A percentile compares a stretch with the other conserved stretches of the same genome.
These are phyloP conservation scores for Entomobrya proxima DNA, from an alignment of 2,888 invertebrate genomes.

Conservation along the genomic window DNA sequence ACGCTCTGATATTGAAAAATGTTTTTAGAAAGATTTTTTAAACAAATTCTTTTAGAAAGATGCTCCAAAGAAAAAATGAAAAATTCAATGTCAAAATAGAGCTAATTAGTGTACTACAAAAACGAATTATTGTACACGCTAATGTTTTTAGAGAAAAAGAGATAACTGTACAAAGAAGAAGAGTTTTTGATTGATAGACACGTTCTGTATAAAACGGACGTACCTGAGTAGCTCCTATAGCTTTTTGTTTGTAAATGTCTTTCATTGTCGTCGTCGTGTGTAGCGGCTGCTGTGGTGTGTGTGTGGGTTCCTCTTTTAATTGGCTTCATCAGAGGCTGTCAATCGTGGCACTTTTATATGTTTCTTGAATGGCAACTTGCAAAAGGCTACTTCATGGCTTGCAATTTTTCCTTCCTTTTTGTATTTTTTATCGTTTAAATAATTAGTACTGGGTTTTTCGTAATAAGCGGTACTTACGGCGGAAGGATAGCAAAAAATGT, in stretches of 20 bases:
- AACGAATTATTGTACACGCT: background rate
- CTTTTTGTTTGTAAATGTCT: conserved; percentile 20
- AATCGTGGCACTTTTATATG: conserved; percentile 24
- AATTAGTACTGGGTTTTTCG: conserved; percentile 42
- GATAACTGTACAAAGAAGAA: background rate
- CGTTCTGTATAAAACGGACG: conserved; percentile 17
- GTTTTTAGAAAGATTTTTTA: background rate
- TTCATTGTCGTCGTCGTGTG: background rate
- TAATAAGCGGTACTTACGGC: conserved; percentile 49
- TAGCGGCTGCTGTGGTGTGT: background rate
- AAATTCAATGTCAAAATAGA: background rate
- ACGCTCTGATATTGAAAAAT: background rate
- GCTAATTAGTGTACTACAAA: too few species aligned
- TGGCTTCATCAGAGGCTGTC: conserved; percentile 1
- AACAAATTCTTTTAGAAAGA: background rate
- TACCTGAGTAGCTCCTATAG: conserved; percentile 12
- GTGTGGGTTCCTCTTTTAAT: background rate
- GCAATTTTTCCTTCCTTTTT: background rate
- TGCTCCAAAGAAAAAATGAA: background rate
- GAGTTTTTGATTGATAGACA: conserved; percentile 27
- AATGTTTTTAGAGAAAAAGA: too few species aligned
- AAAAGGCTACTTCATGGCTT: conserved; percentile 2
- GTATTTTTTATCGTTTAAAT: conserved; percentile 34
- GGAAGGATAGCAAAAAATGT: background rate
- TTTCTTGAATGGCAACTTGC: background rate